Evolutionary conservation across 2,888 invertebrate genomes (phyloP).

Genomic region (Odiellus spinosus): DNA sequence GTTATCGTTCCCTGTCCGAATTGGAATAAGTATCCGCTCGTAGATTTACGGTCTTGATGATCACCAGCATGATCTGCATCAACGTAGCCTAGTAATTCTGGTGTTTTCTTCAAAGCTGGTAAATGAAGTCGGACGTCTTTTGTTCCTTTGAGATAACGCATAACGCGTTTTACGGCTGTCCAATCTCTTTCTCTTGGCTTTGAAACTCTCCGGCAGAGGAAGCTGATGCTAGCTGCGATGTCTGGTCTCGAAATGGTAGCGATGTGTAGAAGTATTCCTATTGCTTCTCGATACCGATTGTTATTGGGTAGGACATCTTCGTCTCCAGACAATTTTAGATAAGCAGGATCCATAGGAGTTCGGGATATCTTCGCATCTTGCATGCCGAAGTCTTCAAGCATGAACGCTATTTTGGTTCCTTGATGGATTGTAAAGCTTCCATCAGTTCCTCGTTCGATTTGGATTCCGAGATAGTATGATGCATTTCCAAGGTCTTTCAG

Average conservation of each 20-base stretch:
- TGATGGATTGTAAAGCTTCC: too few species aligned
- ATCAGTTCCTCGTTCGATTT: constrained; percentile 4
- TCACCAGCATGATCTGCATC: constrained; percentile 17
- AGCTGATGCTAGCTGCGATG: constrained; percentile 11
- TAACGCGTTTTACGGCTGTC: background rate
- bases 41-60: constrained; percentile 11
- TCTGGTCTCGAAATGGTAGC: constrained; percentile 16
- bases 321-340: too few species aligned
- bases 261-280: constrained; percentile 13
- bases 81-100: constrained; percentile 9
- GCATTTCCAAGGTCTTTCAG: background rate
- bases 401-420: too few species aligned
- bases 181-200: background rate
- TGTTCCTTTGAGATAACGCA: constrained; percentile 3
- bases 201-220: too few species aligned
- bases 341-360: too few species aligned
- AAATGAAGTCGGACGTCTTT: background rate
- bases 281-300: background rate
- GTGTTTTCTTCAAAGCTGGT: too few species aligned
- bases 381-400: too few species aligned
- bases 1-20: background rate
- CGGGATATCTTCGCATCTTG: too few species aligned
- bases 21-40: constrained; percentile 12
- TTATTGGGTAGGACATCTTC: constrained; percentile 1
- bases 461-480: too few species aligned